These are phyloP conservation scores for Calyptomena viridis DNA, from an alignment of 2,113 vertebrate genomes.

Conservation along the genomic window DNA sequence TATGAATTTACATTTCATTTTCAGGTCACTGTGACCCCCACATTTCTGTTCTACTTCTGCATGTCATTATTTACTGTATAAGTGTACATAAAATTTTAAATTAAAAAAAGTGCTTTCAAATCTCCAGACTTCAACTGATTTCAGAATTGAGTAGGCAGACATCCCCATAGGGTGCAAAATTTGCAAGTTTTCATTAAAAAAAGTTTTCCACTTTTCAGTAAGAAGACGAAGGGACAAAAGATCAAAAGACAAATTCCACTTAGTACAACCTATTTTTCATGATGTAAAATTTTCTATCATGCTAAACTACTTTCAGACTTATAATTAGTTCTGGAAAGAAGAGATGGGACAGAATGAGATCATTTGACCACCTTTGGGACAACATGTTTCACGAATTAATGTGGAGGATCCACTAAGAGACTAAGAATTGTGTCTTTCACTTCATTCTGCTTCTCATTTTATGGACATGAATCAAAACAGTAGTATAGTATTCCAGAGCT, in stretches of 20 bases:
- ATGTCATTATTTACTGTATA: not conserved
- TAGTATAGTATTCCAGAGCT: not conserved
- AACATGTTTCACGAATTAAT: not conserved
- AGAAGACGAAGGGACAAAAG: not conserved
- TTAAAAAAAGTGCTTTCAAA: not conserved
- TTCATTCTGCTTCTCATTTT: not conserved
- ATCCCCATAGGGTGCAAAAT: constrained; percentile 24
- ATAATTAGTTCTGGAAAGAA: not conserved
- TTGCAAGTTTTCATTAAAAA: constrained; percentile 48
- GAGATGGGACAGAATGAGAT: not conserved
- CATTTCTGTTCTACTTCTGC: not conserved
- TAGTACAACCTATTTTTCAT: constrained; percentile 21
- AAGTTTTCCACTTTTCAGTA: not conserved
- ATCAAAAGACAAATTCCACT: constrained; percentile 51
- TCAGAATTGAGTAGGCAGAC: constrained; percentile 37
- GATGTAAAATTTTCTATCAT: not conserved
- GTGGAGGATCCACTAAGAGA: not conserved
- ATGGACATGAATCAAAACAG: not conserved
- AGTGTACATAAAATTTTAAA: not conserved
- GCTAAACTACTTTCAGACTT: not conserved
- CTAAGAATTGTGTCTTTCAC: not conserved
- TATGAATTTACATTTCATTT: not conserved
- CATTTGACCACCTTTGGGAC: not conserved
- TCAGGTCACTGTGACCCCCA: not conserved
- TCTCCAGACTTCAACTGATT: constrained; percentile 12